Evolutionary conservation across 1,140 invertebrate species (phyloP), one percentile per base, ranked within the genome.

Genomic region (Wasmannia auropunctata): DNA sequence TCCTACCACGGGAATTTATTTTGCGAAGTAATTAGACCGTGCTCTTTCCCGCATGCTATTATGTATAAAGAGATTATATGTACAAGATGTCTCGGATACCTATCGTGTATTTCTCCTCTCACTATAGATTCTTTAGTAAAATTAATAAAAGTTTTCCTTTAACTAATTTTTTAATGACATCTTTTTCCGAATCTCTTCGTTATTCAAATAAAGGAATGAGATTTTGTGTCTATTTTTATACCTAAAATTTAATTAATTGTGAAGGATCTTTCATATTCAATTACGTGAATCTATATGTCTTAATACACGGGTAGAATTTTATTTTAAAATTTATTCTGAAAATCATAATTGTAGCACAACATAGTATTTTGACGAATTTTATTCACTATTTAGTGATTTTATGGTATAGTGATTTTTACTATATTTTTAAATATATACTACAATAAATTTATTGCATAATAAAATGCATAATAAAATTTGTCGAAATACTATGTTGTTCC

Each of bases 11-110:
- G 58, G 88, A 88, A 76, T 88, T 88, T 86, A 72, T 60, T 88
- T 86, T 88, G 84, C 75, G 28, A 88, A 83, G 84, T 89, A 89
- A 89, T 89, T 89, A 89, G 87, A 88, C 87, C 87, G 87, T 76
- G 70, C 63, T 58, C 40, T 46, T 74, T 8, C 51, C 65, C 37
- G 28, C 34, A 60, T 37, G 54, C 28, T 83, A 58, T 74, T 74
- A 37, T 43, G 28, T 46, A 22, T 83, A 74, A 83, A 83, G 51
- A 83, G 51, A 83, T 83, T 60, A 46, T 25, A 49, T n/a, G 51
- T 46, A 58, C 51, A 74, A 58, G 25, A 25, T 72, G 67, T 83
- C 14, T 25, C 22, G 46, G 34, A 7, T 37, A n/a, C n/a, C n/a
- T n/a, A 80, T 80, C 63, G 3, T 11, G 37, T 58, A 37, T 31